Conservation (phyloP, 37 sponge, comb jelly and placozoan genomes). For the Cliona cf. orientalis region DNA sequence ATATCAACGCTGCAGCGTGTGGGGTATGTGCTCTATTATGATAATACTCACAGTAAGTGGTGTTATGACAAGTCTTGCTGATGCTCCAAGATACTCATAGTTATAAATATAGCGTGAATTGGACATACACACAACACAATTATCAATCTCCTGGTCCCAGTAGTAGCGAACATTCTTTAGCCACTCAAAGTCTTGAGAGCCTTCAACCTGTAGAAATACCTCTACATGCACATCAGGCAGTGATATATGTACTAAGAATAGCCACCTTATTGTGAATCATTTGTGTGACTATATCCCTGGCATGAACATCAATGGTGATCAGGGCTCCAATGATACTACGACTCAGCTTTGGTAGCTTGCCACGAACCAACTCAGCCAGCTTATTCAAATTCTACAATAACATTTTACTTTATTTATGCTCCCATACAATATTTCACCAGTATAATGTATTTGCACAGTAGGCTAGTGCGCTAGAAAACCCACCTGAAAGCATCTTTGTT, state of each 20-base stretch:
- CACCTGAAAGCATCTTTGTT: constrained; percentile 88
- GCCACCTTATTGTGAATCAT: constrained; percentile 83
- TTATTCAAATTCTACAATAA: constrained; percentile 87
- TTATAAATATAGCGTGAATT: constrained; percentile 92
- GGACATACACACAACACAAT: constrained; percentile 92
- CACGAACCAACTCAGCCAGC: constrained; percentile 94
- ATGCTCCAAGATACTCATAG: constrained; percentile 98
- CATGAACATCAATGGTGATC: constrained; percentile 97
- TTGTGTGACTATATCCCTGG: constrained; percentile 92
- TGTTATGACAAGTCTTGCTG: constrained; percentile 95
- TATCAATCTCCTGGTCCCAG: constrained; percentile 95
- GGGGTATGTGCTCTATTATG: no score
- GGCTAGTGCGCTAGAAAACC: constrained; percentile 4
- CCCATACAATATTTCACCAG: neutral
- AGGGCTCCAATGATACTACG: constrained; percentile 93
- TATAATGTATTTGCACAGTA: neutral
- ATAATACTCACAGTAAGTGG: constrained; percentile 91
- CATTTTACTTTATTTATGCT: no score
- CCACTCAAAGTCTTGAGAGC: constrained; percentile 95
- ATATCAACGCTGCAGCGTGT: no score
- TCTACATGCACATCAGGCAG: neutral
- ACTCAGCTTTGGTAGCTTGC: constrained; percentile 85
- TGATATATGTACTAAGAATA: neutral
- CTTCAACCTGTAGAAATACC: constrained; percentile 53
- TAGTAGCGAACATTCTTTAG: constrained; percentile 97